Percentiles rank a stretch among this genome's conserved stretches.
These are phyloP conservation scores for Corydoras maculifer DNA, from an alignment of 2,113 vertebrate genomes.

Conservation along the genomic window DNA sequence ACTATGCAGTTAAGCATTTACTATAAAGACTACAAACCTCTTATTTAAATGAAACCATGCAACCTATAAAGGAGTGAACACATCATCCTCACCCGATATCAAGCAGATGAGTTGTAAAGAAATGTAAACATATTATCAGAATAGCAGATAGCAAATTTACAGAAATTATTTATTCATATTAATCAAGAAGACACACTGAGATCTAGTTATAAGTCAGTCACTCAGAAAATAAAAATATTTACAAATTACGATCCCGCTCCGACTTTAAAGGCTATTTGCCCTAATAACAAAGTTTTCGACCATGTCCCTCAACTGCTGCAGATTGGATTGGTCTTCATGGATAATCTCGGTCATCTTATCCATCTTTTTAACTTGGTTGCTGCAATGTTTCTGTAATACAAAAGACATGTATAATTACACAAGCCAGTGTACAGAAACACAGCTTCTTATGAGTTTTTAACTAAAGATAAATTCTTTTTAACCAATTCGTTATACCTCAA, in stretches of 20 bases:
- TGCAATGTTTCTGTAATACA: slow-evolving; percentile 52
- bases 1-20: too few species aligned
- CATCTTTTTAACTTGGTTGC: slow-evolving; percentile 52
- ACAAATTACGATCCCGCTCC: slow-evolving; percentile 8
- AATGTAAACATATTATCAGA: too few species aligned
- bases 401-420: too few species aligned
- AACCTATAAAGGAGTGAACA: too few species aligned
- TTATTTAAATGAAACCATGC: too few species aligned
- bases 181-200: background rate
- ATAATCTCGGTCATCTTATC: slow-evolving; percentile 51
- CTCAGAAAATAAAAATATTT: slow-evolving; percentile 12
- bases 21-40: too few species aligned
- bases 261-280: slow-evolving; percentile 20
- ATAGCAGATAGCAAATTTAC: background rate
- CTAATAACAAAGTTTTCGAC: slow-evolving; percentile 49
- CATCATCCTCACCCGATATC: too few species aligned
- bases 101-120: too few species aligned
- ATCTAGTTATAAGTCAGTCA: background rate
- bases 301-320: slow-evolving; percentile 50
- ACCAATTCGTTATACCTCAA: slow-evolving; percentile 53
- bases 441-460: background rate
- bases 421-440: too few species aligned
- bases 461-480: too few species aligned
- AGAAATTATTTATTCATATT: background rate
- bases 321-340: slow-evolving; percentile 50